Conservation (phyloP, 2,113 vertebrate species). For the Mus spicilegus region DNA sequence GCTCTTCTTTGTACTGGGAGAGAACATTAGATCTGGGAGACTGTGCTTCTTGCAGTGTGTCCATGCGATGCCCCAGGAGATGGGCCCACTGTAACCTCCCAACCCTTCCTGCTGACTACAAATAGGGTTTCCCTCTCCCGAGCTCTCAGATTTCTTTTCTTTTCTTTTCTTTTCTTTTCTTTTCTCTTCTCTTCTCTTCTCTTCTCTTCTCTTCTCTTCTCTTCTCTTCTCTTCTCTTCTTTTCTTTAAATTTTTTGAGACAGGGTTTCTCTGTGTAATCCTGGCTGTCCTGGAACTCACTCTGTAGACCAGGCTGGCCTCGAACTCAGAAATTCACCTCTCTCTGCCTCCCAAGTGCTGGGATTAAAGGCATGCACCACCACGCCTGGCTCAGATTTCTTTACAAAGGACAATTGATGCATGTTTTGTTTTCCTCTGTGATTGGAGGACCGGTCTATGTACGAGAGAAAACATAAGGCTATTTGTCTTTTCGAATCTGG, state of each 20-base stretch:
- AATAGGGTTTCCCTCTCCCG: not conserved
- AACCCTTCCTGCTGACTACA: not conserved
- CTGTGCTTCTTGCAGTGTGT: not conserved
- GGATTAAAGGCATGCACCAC: too few relatives aligned
- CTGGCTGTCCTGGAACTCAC: too few relatives aligned
- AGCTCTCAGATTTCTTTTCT: not conserved
- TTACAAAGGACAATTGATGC: not conserved
- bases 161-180: too few relatives aligned
- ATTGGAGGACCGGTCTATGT: not conserved
- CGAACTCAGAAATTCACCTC: too few relatives aligned
- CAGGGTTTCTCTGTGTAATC: too few relatives aligned
- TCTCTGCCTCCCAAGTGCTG: too few relatives aligned
- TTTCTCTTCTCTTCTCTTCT: too few relatives aligned
- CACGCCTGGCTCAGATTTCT: not conserved
- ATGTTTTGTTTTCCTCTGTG: not conserved
- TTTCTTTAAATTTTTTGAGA: too few relatives aligned
- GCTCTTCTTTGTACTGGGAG: not conserved
- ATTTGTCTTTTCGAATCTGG: not conserved
- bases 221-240: too few relatives aligned
- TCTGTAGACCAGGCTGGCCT: too few relatives aligned
- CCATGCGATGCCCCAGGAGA: not conserved
- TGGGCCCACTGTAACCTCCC: not conserved
- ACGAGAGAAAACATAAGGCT: not conserved
- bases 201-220: too few relatives aligned
- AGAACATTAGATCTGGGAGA: not conserved